Evolutionary conservation across 1,140 invertebrate genomes (phyloP), one percentile per base, ranked within the genome.

Genomic region (Ostrea denselamellosa): DNA sequence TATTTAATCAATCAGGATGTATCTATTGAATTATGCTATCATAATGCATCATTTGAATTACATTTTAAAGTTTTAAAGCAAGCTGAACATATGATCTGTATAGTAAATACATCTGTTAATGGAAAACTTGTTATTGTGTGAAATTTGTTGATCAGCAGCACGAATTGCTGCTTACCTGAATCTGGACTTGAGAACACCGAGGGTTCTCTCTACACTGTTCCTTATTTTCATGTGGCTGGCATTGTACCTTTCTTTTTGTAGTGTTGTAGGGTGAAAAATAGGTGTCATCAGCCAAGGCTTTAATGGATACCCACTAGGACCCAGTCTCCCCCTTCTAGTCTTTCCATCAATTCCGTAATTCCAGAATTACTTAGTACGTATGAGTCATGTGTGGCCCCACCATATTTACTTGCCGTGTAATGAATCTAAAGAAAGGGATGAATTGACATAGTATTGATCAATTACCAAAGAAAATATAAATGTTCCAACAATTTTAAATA

Each of bases 281-380:
- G 89, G 88, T 44, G 87, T 90, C 58, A 87, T 65, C 19, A 89
- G 56, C 90, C 88, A 90, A 8, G 8, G 56, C 19, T 84, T 77
- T 2, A 86, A 62, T 12, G 87, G 85, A 85, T 89, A 90, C 7
- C 90, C 87, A 56, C 53, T 83, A 90, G 58, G 17, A 90, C 14
- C 22, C 84, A 34, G n/a, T n/a, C n/a, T n/a, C n/a, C n/a, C 8
- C 84, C 89, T 84, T 68, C n/a, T 17, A 84, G 5, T 12, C 22
- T 53, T 84, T 53, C 83, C 83, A 53, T 84, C 5, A 84, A 53
- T 14, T 84, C 19, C 25, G 83, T 34, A 7, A 84, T 14, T 8
- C 51, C 14, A 53, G 83, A 84, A 56, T 84, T 84, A 14, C 10
- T 4, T 9, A 84, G 51, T n/a, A 84, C 53, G 22, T 53, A 84